phyloP scores from a whole-genome alignment of 2,797 vertebrate genomes.

The Esox masquinongy region DNA sequence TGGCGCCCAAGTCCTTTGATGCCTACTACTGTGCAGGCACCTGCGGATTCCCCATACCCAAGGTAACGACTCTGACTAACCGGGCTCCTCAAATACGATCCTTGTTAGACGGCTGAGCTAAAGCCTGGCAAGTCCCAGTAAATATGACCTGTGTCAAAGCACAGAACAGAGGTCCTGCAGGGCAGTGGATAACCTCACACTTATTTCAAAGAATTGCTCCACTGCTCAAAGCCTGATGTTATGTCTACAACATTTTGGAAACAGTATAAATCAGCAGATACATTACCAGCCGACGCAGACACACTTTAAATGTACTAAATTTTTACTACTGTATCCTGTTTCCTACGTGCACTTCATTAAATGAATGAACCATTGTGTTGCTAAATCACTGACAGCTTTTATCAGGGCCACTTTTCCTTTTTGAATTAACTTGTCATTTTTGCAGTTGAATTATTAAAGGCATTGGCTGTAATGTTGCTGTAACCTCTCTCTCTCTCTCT shows the following conservation, averaged over 20 bases:
- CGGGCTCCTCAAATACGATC: neutral
- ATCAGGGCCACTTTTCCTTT: neutral
- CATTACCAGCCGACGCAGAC: neutral
- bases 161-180: neutral
- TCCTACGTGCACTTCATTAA: neutral
- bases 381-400: conserved; percentile 1
- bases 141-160: neutral
- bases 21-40: conserved; percentile 93
- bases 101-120: neutral
- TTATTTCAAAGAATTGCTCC: neutral
- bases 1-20: conserved; percentile 92
- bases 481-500: neutral
- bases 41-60: conserved; percentile 93
- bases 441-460: neutral
- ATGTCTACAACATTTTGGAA: neutral
- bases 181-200: neutral
- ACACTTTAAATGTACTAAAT: neutral
- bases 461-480: neutral
- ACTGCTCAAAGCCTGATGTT: neutral
- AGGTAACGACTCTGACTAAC: conserved; percentile 75
- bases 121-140: neutral
- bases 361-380: neutral
- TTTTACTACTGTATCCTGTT: neutral
- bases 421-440: neutral
- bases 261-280: conserved; percentile 1